A percentile compares a stretch with the other conserved stretches of the same genome.
These are phyloP conservation scores for Actenoides lindsayi DNA, from an alignment of 2,113 vertebrate species.

Conservation along the genomic window DNA sequence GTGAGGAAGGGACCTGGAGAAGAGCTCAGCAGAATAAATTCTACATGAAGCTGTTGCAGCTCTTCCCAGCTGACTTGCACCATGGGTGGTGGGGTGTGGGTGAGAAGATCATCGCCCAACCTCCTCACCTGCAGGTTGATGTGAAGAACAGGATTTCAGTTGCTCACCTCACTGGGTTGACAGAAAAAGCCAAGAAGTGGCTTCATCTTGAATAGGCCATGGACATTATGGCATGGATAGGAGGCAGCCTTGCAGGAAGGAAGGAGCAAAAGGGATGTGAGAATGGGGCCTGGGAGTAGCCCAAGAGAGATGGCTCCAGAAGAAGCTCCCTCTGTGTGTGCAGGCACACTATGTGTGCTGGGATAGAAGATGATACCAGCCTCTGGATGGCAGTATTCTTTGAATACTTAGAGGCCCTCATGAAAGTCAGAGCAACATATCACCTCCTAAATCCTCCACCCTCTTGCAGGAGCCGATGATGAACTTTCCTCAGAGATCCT, in stretches of 20 bases:
- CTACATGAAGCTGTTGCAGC: not conserved
- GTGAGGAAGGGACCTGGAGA: not conserved
- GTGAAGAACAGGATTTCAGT: not conserved
- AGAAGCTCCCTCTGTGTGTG: not conserved
- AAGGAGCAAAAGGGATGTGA: not conserved
- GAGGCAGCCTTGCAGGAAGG: not conserved
- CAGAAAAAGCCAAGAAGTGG: not conserved
- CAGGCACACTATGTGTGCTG: not conserved
- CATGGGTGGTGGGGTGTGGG: not conserved
- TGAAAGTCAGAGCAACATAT: not conserved
- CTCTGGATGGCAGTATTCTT: not conserved
- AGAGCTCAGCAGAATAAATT: not conserved
- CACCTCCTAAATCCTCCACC: not conserved
- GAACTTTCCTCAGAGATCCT: not conserved
- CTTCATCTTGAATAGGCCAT: not conserved
- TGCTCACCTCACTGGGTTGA: not conserved
- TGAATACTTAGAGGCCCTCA: not conserved
- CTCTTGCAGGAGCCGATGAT: not conserved
- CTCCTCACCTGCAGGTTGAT: not conserved
- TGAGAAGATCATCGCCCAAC: not conserved
- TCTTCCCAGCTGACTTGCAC: not conserved
- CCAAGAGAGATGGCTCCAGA: not conserved
- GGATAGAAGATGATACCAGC: not conserved
- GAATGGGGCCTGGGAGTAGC: not conserved
- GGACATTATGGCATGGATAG: not conserved